These are phyloP conservation scores for Hylaeus anthracinus DNA, from an alignment of 1,140 invertebrate genomes.

Conservation along the genomic window DNA sequence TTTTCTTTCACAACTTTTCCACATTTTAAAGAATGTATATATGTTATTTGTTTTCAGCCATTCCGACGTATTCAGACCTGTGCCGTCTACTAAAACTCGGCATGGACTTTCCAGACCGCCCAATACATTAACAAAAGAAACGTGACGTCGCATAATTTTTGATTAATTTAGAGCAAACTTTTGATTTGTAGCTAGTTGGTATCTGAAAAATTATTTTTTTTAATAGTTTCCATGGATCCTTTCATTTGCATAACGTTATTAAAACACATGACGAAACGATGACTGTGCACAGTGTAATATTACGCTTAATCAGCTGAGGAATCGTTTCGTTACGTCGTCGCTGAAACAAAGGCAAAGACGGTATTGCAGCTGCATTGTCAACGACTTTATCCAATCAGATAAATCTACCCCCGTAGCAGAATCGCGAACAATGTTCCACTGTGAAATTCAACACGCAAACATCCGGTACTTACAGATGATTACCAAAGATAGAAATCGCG, in stretches of 20 bases:
- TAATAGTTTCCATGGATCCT: neutral
- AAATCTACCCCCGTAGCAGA: slow-evolving; percentile 21
- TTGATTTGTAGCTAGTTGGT: no score
- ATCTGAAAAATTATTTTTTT: neutral
- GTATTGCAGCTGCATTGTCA: slow-evolving; percentile 25
- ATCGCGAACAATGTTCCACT: slow-evolving; percentile 22
- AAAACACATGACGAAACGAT: neutral
- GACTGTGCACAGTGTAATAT: neutral
- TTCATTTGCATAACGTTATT: neutral
- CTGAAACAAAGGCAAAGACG: slow-evolving; percentile 7
- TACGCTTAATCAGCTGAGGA: neutral
- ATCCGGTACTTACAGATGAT: slow-evolving; percentile 20
- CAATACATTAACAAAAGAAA: no score
- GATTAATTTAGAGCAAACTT: no score
- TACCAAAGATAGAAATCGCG: neutral
- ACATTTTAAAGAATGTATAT: no score
- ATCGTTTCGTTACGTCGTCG: slow-evolving; percentile 1
- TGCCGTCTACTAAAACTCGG: no score
- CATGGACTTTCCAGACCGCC: no score
- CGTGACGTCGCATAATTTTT: no score
- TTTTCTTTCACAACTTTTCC: no score
- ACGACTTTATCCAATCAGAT: slow-evolving; percentile 25
- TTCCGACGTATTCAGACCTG: no score
- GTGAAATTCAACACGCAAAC: slow-evolving; percentile 27
- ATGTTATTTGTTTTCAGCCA: no score